Percentiles rank a stretch among this genome's conserved stretches.
Evolutionary conservation across 2,797 vertebrate genomes (phyloP).

Genomic region (Channa striata): DNA sequence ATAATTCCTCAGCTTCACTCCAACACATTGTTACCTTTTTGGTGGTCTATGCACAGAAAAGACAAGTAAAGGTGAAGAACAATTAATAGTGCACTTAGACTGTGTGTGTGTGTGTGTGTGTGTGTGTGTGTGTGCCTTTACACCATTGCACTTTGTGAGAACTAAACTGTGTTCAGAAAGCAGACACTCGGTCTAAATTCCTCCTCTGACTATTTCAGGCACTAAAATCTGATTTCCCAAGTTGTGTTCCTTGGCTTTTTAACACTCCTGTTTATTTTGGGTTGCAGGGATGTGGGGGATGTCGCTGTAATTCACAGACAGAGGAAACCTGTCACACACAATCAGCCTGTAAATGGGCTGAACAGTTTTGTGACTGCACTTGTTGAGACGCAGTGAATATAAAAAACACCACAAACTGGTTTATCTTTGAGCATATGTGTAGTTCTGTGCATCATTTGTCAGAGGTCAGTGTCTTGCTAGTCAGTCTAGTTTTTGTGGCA

Average conservation of each 20-base stretch:
- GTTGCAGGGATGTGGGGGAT: constrained; percentile 7
- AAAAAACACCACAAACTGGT: background rate
- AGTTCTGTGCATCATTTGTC: too few relatives aligned
- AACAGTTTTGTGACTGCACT: constrained; percentile 48
- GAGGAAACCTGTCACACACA: constrained; percentile 58
- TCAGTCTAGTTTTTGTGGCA: too few relatives aligned
- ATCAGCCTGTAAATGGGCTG: constrained; percentile 46
- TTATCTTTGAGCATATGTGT: too few relatives aligned
- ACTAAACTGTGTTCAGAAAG: constrained; percentile 38
- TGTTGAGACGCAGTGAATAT: constrained; percentile 10
- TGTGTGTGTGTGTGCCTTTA: constrained; percentile 28
- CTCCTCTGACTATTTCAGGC: constrained; percentile 47
- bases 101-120: constrained; percentile 3
- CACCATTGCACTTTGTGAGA: constrained; percentile 48
- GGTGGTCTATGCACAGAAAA: constrained; percentile 2
- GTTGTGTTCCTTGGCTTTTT: constrained; percentile 53
- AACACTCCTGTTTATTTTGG: constrained; percentile 51
- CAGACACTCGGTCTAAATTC: constrained; percentile 35
- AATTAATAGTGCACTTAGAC: constrained; percentile 22
- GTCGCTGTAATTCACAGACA: constrained; percentile 48
- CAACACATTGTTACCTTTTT: constrained; percentile 4
- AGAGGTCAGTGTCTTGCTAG: too few relatives aligned
- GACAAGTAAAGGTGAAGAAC: constrained; percentile 17
- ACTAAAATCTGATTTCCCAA: constrained; percentile 62
- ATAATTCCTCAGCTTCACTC: background rate